These are phyloP conservation scores for Ips nitidus DNA, from an alignment of 1,140 invertebrate genomes.

Conservation along the genomic window DNA sequence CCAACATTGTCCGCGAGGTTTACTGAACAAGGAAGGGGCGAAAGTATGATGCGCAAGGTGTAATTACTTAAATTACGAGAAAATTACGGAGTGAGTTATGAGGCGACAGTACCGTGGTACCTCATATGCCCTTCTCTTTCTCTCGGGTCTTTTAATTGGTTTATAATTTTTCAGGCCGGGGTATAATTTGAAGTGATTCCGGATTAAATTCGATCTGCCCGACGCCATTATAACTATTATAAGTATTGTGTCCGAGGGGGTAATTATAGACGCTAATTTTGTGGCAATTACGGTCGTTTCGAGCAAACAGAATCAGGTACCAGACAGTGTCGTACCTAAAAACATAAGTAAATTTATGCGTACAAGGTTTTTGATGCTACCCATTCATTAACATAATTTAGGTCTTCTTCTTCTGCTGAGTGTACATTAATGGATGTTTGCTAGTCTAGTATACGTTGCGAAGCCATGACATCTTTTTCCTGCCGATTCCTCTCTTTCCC, in stretches of 20 bases:
- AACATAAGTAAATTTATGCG: too few species aligned
- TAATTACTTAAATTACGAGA: slow-evolving; percentile 23
- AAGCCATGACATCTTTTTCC: too few species aligned
- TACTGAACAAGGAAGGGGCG: neutral
- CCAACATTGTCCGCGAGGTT: too few species aligned
- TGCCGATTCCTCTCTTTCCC: too few species aligned
- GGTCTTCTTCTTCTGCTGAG: too few species aligned
- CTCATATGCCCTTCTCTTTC: slow-evolving; percentile 7
- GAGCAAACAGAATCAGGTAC: neutral
- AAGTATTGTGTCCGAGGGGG: slow-evolving; percentile 26
- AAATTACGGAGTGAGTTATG: slow-evolving; percentile 24
- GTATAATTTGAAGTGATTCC: slow-evolving; percentile 31
- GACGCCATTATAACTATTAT: slow-evolving; percentile 27
- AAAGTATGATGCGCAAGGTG: neutral
- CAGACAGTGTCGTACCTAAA: too few species aligned
- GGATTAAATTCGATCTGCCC: slow-evolving; percentile 22
- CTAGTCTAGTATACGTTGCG: too few species aligned
- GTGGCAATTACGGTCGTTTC: slow-evolving; percentile 18
- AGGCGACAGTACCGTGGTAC: slow-evolving; percentile 21
- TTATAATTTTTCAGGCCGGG: slow-evolving; percentile 23
- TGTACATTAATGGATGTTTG: too few species aligned
- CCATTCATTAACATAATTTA: too few species aligned
- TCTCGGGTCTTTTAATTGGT: slow-evolving; percentile 27
- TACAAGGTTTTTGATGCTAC: too few species aligned
- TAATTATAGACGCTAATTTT: slow-evolving; percentile 34